These are phyloP conservation scores for Grapholita molesta DNA, from an alignment of 1,140 invertebrate genomes.

Conservation along the genomic window DNA sequence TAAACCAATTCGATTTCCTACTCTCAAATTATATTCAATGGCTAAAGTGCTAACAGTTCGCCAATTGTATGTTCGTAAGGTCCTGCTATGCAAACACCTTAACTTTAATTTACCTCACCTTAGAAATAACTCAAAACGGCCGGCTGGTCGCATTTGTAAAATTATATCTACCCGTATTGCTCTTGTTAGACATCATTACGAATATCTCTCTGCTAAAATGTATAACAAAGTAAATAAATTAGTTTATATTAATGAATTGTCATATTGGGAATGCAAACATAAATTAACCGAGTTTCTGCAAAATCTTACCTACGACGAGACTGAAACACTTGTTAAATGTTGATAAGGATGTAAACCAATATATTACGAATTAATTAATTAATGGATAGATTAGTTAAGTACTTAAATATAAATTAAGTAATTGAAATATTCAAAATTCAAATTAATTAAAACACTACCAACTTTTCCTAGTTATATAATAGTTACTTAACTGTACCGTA, in stretches of 20 bases:
- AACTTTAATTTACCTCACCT: not conserved
- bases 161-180: not conserved
- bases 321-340: too few species aligned
- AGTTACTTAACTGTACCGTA: too few species aligned
- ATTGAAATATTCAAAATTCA: too few species aligned
- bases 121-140: too few species aligned
- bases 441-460: too few species aligned
- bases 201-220: not conserved
- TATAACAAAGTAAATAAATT: not conserved
- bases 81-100: not conserved
- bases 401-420: too few species aligned
- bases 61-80: not conserved
- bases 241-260: not conserved
- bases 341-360: too few species aligned
- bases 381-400: too few species aligned
- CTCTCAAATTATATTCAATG: constrained; percentile 21
- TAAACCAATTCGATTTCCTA: not conserved
- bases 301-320: too few species aligned
- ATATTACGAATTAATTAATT: too few species aligned
- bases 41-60: not conserved
- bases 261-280: not conserved
- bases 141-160: not conserved
- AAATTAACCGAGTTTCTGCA: not conserved
- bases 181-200: not conserved
- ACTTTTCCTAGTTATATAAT: too few species aligned